A percentile compares a stretch with the other conserved stretches of the same genome.
Evolutionary conservation across 2,113 vertebrate genomes (phyloP).

Genomic region (Malurus melanocephalus): DNA sequence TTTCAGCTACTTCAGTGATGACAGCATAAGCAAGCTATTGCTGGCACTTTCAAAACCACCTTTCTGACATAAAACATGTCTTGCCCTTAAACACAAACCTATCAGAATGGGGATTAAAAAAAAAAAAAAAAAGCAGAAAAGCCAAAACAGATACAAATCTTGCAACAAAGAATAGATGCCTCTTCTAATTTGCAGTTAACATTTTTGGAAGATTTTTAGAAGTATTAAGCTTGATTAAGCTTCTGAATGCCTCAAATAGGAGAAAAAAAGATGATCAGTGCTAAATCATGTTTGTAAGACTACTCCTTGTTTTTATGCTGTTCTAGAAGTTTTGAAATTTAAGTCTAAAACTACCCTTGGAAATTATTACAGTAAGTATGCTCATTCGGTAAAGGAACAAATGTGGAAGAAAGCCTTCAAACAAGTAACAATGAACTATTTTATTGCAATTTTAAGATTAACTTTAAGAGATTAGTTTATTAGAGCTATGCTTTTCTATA

Average conservation of each 20-base stretch:
- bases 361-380: background rate
- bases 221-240: background rate
- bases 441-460: conserved; percentile 12
- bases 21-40: conserved; percentile 14
- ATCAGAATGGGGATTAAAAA: background rate
- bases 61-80: conserved; percentile 1
- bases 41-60: conserved; percentile 14
- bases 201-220: background rate
- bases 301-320: background rate
- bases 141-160: background rate
- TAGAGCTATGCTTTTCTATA: conserved; percentile 2
- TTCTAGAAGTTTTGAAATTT: background rate
- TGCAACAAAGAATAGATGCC: background rate
- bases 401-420: background rate
- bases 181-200: background rate
- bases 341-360: background rate
- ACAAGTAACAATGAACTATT: background rate
- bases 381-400: conserved; percentile 3
- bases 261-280: background rate
- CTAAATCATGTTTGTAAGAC: background rate
- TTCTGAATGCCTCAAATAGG: background rate
- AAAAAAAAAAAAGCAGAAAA: background rate
- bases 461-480: conserved; percentile 5
- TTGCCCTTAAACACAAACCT: background rate
- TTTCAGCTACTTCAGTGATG: conserved; percentile 53